Conservation (phyloP, 2,888 invertebrate genomes). For the Achlya flavicornis region DNA sequence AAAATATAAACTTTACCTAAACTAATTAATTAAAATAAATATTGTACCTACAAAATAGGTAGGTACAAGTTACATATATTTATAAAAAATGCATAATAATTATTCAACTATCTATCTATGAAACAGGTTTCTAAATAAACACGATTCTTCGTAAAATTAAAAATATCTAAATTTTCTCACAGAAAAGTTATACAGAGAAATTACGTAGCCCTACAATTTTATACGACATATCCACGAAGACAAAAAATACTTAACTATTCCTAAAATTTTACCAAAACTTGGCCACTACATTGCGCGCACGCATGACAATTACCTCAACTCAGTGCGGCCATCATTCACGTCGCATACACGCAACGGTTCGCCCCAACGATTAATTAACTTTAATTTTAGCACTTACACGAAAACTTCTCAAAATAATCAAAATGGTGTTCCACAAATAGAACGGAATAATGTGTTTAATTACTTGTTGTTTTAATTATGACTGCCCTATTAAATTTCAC, state of each 20-base stretch:
- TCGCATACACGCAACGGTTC: slow-evolving; percentile 63
- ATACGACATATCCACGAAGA: neutral
- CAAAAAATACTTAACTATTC: neutral
- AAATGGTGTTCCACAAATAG: slow-evolving; percentile 34
- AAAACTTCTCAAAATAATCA: slow-evolving; percentile 49
- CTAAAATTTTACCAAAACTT: slow-evolving; percentile 22
- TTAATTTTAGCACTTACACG: slow-evolving; percentile 64
- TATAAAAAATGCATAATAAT: too few species aligned
- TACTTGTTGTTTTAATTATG: slow-evolving; percentile 12
- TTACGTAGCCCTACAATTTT: neutral
- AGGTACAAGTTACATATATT: too few species aligned
- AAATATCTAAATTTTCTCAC: too few species aligned
- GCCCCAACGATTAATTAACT: slow-evolving; percentile 70
- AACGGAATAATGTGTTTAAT: slow-evolving; percentile 39
- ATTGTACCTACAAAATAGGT: too few species aligned
- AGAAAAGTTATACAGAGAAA: too few species aligned
- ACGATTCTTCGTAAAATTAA: too few species aligned
- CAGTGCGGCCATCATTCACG: slow-evolving; percentile 71
- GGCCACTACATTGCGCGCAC: slow-evolving; percentile 46
- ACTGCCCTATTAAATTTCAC: neutral
- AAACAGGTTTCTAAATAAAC: too few species aligned
- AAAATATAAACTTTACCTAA: too few species aligned
- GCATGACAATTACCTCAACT: slow-evolving; percentile 77
- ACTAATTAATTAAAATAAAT: too few species aligned
- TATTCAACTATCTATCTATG: too few species aligned